phyloP scores from a whole-genome alignment of 2,113 vertebrate genomes.

The Paratilapia polleni region DNA sequence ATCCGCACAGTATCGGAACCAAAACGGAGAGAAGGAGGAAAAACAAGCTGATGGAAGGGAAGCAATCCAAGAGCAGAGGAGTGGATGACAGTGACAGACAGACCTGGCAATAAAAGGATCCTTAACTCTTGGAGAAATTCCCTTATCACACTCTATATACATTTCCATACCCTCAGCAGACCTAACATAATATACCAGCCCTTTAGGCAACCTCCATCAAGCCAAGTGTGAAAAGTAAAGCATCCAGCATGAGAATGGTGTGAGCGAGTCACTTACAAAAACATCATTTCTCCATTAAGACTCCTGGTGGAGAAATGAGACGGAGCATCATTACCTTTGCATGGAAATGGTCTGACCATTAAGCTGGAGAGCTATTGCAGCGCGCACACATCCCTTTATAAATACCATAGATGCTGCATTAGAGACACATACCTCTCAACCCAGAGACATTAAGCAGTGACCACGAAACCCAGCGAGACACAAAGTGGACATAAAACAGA shows the following conservation, averaged over 20 bases:
- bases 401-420: slow-evolving; percentile 47
- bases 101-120: slow-evolving; percentile 46
- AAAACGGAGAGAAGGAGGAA: slow-evolving; percentile 30
- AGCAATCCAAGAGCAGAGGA: slow-evolving; percentile 50
- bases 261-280: slow-evolving; percentile 39
- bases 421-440: slow-evolving; percentile 47
- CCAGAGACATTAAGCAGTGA: slow-evolving; percentile 49
- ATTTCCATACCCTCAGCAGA: slow-evolving; percentile 37
- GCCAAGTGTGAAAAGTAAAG: slow-evolving; percentile 54
- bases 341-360: slow-evolving; percentile 56
- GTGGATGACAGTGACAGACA: slow-evolving; percentile 53
- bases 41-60: slow-evolving; percentile 35
- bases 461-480: slow-evolving; percentile 63
- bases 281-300: slow-evolving; percentile 68
- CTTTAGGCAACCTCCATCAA: slow-evolving; percentile 54
- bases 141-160: slow-evolving; percentile 26
- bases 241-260: slow-evolving; percentile 30
- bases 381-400: slow-evolving; percentile 19
- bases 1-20: slow-evolving; percentile 17
- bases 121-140: slow-evolving; percentile 28
- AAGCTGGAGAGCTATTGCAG: slow-evolving; percentile 26
- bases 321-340: slow-evolving; percentile 53
- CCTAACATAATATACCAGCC: slow-evolving; percentile 16
- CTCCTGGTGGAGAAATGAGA: slow-evolving; percentile 33
- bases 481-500: slow-evolving; percentile 53